These are phyloP conservation scores for Holcopasites calliopsidis DNA, from an alignment of 1,140 invertebrate species.

Conservation along the genomic window DNA sequence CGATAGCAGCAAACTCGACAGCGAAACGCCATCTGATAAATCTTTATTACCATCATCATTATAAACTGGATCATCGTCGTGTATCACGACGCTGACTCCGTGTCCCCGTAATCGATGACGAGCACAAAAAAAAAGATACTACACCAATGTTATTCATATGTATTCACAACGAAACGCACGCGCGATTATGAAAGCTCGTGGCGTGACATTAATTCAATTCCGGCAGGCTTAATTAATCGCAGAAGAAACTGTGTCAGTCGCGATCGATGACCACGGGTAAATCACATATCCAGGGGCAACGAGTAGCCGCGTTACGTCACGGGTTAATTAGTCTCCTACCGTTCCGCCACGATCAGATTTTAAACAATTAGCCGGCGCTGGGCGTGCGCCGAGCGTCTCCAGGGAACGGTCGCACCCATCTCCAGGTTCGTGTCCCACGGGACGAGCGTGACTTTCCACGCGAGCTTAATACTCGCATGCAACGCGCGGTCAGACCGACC, in stretches of 20 bases:
- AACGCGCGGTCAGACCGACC: slow-evolving; percentile 54
- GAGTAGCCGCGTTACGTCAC: slow-evolving; percentile 34
- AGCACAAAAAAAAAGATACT: too few species aligned
- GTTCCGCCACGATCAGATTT: slow-evolving; percentile 74
- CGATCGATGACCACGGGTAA: slow-evolving; percentile 28
- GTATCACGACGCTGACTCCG: too few species aligned
- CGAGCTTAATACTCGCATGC: slow-evolving; percentile 61
- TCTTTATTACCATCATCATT: slow-evolving; percentile 47
- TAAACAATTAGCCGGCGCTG: slow-evolving; percentile 72
- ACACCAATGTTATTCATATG: too few species aligned
- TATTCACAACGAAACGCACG: too few species aligned
- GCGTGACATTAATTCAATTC: background rate
- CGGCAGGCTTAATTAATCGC: slow-evolving; percentile 8
- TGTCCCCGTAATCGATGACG: slow-evolving; percentile 43
- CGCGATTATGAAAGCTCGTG: background rate
- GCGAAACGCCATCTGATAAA: slow-evolving; percentile 28
- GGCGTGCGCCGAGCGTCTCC: slow-evolving; percentile 65
- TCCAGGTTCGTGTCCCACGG: slow-evolving; percentile 63
- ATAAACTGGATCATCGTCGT: background rate
- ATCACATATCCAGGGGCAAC: slow-evolving; percentile 26
- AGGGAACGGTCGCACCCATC: slow-evolving; percentile 74
- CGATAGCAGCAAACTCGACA: background rate
- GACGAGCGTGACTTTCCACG: slow-evolving; percentile 76
- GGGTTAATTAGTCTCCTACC: slow-evolving; percentile 29
- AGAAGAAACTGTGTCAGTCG: slow-evolving; percentile 22